Evolutionary conservation across 2,797 vertebrate genomes (phyloP).

Genomic region (Neosilurus hyrtlii): DNA sequence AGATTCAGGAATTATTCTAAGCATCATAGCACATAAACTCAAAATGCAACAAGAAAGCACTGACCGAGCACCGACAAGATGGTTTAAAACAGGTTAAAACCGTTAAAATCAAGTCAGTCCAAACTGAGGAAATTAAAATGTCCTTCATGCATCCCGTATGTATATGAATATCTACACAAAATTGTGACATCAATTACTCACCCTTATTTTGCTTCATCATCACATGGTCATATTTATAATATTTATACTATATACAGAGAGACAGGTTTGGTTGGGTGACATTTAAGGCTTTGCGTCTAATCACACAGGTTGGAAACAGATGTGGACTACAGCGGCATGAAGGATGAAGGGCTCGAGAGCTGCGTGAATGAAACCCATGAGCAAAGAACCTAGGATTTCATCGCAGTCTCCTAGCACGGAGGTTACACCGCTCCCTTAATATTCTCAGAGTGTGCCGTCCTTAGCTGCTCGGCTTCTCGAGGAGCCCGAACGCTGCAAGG

Average conservation of each 20-base stretch:
- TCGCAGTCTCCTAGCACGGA: neutral
- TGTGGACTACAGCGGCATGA: neutral
- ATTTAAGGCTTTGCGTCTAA: constrained; percentile 52
- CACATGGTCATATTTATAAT: constrained; percentile 46
- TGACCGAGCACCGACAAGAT: constrained; percentile 16
- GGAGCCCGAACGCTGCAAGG: constrained; percentile 40
- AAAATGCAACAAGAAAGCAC: constrained; percentile 42
- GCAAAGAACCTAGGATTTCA: constrained; percentile 1
- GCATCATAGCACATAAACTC: neutral
- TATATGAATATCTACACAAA: neutral
- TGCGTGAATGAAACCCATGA: neutral
- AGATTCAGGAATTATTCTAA: constrained; percentile 3
- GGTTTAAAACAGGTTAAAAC: neutral
- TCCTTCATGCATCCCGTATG: constrained; percentile 51
- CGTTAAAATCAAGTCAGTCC: constrained; percentile 14
- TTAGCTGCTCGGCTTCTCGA: constrained; percentile 25
- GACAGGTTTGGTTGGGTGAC: constrained; percentile 39
- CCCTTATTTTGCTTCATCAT: constrained; percentile 23
- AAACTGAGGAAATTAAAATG: constrained; percentile 8
- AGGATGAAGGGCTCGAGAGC: neutral
- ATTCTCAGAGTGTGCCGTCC: constrained; percentile 48
- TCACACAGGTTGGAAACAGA: constrained; percentile 2
- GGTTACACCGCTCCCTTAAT: constrained; percentile 30
- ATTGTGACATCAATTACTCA: constrained; percentile 44
- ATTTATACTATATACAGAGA: constrained; percentile 50